Base-by-base conservation (phyloP, 2,888 invertebrate species). In the Spilosoma lubricipeda region DNA sequence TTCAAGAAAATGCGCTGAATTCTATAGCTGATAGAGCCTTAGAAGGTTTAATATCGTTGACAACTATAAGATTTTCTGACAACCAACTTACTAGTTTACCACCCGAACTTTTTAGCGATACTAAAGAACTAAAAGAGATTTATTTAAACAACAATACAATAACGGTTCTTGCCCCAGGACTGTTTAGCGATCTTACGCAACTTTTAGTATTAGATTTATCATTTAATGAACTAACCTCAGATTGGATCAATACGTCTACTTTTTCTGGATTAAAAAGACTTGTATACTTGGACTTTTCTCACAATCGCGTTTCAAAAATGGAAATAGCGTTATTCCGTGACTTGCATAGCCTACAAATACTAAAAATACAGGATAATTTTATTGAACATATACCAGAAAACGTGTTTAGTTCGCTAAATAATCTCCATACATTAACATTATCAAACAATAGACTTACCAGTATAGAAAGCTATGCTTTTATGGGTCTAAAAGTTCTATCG, bases 71-170 rank as follows among this genome's bases (percentile, higher is more conserved):
- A 91, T 96, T 98, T 76, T 97, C 98, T 71, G 97, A 98, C 91
- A 99, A 99, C 92, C 97, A 97, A 84, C 96, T 99, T 80, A 97
- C 97, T 77, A 97, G 97, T 89, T 95, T 98, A 80, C 98, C 98
- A 36, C 98, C 98, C 3, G 98, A 98, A 90, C 94, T 98, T 73
- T 98, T 98, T 90, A 96, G 97, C 86, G 98, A 98, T 88, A 97
- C 97, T 59, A 96, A 97, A 85, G 97, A 98, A 81, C 95, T 98
- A 67, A 97, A 97, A 91, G 98, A 98, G 93, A 97, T 98, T 88
- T 97, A 98, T 91, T 93, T 98, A 74, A 97, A 97, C 88, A 98
- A 98, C 90, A 98, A 98, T 92, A 97, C 97, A 59, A 97, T 98
- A 77, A 97, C 97, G 85, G 98, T 98, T 27, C 93, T 98, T 56